Conservation (phyloP, 2,113 vertebrate species). For the Dicaeum eximium region DNA sequence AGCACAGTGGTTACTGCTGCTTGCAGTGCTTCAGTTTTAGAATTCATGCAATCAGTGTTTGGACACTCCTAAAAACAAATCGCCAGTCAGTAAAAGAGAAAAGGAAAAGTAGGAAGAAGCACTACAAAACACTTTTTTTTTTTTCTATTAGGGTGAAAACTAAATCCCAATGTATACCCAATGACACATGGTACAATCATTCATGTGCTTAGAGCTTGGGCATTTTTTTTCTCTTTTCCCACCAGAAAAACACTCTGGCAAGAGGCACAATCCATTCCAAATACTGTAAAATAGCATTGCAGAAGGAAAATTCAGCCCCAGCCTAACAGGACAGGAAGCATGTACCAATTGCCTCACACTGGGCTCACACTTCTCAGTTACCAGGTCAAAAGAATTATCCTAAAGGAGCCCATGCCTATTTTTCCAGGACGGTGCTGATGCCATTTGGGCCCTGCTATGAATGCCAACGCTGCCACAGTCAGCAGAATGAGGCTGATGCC, state of each 20-base stretch:
- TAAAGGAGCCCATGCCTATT: neutral
- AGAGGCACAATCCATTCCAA: neutral
- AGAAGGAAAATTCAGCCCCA: neutral
- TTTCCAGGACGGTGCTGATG: neutral
- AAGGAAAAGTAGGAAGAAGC: neutral
- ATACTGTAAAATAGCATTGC: neutral
- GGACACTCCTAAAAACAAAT: neutral
- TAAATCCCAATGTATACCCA: fast-evolving
- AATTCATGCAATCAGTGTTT: neutral
- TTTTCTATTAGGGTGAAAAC: neutral
- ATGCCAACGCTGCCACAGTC: neutral
- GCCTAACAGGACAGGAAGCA: neutral
- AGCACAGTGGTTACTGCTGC: neutral
- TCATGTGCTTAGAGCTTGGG: fast-evolving
- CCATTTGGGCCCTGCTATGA: neutral
- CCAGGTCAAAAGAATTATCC: neutral
- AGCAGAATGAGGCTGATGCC: neutral
- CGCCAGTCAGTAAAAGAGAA: fast-evolving
- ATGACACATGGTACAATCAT: neutral
- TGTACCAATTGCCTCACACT: neutral
- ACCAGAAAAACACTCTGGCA: fast-evolving
- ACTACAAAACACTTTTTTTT: neutral
- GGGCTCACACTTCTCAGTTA: neutral
- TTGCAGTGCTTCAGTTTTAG: neutral
- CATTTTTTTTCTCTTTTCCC: neutral